Percentiles rank a stretch among this genome's conserved stretches.
These are phyloP conservation scores for Bufotes viridis DNA, from an alignment of 2,797 vertebrate species.

Conservation along the genomic window DNA sequence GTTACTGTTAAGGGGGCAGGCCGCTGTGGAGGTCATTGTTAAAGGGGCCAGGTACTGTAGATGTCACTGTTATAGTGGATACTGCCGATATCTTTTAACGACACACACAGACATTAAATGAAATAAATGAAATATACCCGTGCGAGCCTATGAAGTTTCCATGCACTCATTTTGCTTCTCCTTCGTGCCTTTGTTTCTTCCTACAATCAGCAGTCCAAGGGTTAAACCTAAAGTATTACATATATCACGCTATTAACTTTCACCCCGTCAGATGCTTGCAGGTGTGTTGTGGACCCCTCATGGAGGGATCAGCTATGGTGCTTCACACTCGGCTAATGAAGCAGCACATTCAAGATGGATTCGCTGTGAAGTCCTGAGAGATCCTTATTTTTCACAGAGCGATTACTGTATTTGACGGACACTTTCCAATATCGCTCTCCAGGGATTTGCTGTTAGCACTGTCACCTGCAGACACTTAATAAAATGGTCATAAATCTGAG, in stretches of 20 bases:
- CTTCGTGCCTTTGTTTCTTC: background rate
- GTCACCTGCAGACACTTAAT: conserved; percentile 61
- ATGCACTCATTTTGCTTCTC: background rate
- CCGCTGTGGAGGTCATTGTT: too few species aligned
- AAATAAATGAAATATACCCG: too few species aligned
- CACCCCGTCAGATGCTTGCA: conserved; percentile 45
- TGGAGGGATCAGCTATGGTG: conserved; percentile 11
- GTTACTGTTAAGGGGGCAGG: too few species aligned
- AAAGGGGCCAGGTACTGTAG: too few species aligned
- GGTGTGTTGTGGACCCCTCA: conserved; percentile 34
- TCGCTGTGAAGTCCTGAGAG: conserved; percentile 36
- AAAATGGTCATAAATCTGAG: conserved; percentile 53
- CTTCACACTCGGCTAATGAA: conserved; percentile 35
- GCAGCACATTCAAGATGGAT: conserved; percentile 11
- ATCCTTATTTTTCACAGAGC: background rate
- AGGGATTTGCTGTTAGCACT: conserved; percentile 50
- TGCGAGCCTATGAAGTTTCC: background rate
- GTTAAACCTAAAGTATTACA: conserved; percentile 25
- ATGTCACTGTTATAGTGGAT: too few species aligned
- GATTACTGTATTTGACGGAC: conserved; percentile 53
- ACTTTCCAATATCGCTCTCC: conserved; percentile 51
- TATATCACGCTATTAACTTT: conserved; percentile 41
- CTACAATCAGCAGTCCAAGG: background rate
- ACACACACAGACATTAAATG: too few species aligned
- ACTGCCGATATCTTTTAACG: too few species aligned